Conservation (phyloP, 2,888 invertebrate species). For the Aleiodes alternator region DNA sequence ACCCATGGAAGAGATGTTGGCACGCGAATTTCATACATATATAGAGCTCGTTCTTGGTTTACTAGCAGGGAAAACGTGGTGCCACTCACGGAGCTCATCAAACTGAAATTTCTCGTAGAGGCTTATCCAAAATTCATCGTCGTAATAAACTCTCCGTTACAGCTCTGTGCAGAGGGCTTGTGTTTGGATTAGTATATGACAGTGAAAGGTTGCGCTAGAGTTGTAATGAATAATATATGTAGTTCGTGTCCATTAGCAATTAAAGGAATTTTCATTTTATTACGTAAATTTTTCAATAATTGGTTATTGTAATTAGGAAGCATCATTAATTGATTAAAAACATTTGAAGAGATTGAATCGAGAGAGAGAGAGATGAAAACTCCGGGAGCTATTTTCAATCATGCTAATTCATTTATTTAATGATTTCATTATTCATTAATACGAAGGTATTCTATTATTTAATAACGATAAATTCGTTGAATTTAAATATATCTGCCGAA, state of each 20-base stretch:
- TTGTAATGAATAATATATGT: constrained; percentile 8
- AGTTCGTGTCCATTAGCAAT: not conserved
- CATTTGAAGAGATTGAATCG: not conserved
- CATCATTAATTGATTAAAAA: too few species aligned
- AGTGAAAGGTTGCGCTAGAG: constrained; percentile 29
- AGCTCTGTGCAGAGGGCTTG: constrained; percentile 53
- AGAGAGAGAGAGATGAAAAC: constrained; percentile 1
- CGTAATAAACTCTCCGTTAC: constrained; percentile 66
- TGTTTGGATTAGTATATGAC: constrained; percentile 31
- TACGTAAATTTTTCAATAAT: too few species aligned
- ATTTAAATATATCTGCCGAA: too few species aligned
- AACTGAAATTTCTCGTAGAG: constrained; percentile 65
- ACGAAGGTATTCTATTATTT: too few species aligned
- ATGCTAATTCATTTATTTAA: too few species aligned
- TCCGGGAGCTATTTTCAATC: too few species aligned
- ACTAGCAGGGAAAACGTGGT: constrained; percentile 38
- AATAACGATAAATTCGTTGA: too few species aligned
- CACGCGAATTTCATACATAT: constrained; percentile 37
- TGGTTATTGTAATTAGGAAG: too few species aligned
- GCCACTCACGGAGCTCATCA: constrained; percentile 59
- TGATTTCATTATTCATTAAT: too few species aligned
- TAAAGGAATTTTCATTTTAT: not conserved
- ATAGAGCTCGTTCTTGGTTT: constrained; percentile 29
- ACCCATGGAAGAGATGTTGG: constrained; percentile 35
- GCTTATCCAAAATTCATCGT: constrained; percentile 69